Conservation (phyloP, 2,797 vertebrate species). For the Dermochelys coriacea region DNA sequence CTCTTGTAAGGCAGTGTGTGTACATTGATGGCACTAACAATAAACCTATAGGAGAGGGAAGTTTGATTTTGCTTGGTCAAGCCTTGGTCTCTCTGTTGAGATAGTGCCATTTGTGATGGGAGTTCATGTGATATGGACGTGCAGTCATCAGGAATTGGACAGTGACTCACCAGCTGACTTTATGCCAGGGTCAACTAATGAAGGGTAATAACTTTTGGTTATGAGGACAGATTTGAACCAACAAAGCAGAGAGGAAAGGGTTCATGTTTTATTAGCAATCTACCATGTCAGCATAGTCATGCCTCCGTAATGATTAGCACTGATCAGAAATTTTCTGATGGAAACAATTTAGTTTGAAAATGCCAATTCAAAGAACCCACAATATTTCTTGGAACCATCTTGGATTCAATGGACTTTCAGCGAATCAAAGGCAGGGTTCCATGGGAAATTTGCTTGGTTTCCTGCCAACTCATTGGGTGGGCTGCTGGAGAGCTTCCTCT, state of each 20-base stretch:
- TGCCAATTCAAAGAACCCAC: not conserved
- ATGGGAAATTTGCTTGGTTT: not conserved
- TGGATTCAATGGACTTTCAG: not conserved
- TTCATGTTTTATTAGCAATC: not conserved
- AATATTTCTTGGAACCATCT: not conserved
- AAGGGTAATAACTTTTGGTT: fast-evolving
- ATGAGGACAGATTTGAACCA: not conserved
- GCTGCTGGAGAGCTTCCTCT: too few species aligned
- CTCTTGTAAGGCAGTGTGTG: not conserved
- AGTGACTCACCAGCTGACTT: not conserved
- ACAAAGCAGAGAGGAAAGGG: slow-evolving; percentile 20
- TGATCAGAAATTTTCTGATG: not conserved
- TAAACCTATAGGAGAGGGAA: fast-evolving
- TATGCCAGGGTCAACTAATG: not conserved
- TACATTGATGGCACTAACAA: fast-evolving
- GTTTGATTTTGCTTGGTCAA: fast-evolving
- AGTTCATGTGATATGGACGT: not conserved
- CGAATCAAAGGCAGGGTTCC: not conserved
- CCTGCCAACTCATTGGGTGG: too few species aligned
- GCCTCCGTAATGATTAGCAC: fast-evolving
- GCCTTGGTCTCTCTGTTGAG: not conserved
- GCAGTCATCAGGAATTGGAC: not conserved
- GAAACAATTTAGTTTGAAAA: not conserved
- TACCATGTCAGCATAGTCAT: fast-evolving
- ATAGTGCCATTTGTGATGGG: too few species aligned